Evolutionary conservation across 2,113 vertebrate genomes (phyloP).

Genomic region (Lota lota): DNA sequence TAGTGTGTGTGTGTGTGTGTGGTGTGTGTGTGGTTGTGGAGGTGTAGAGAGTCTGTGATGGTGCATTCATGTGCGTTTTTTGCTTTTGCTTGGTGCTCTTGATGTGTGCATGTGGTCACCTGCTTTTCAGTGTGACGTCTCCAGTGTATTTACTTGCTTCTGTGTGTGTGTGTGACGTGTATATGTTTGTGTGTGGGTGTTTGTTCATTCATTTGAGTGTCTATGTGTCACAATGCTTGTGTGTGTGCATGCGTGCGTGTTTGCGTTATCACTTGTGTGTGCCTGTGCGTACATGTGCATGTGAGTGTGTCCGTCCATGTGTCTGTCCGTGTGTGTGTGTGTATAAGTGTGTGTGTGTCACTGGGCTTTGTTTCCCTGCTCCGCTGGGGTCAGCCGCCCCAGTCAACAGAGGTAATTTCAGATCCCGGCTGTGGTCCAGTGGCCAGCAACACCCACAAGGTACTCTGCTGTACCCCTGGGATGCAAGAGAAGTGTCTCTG

Average conservation of each 20-base stretch:
- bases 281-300: not conserved
- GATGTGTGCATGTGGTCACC: too few species aligned
- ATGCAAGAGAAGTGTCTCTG: too few species aligned
- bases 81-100: conserved; percentile 20
- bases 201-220: not conserved
- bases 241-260: too few species aligned
- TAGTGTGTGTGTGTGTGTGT: conserved; percentile 16
- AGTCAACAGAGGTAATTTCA: conserved; percentile 44
- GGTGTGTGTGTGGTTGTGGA: conserved; percentile 10
- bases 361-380: not conserved
- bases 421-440: not conserved
- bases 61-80: not conserved
- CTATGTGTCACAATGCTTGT: conserved; percentile 18
- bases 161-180: conserved; percentile 21
- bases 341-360: conserved; percentile 14
- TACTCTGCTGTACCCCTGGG: too few species aligned
- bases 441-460: too few species aligned
- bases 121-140: too few species aligned
- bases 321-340: conserved; percentile 18
- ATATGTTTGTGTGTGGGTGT: conserved; percentile 10
- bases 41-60: not conserved
- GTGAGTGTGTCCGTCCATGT: conserved; percentile 25
- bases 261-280: conserved; percentile 4
- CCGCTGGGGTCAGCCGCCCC: not conserved
- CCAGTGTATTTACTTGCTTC: conserved; percentile 18